Conservation (phyloP, 2,888 invertebrate species). For the Limnephilus auricula region DNA sequence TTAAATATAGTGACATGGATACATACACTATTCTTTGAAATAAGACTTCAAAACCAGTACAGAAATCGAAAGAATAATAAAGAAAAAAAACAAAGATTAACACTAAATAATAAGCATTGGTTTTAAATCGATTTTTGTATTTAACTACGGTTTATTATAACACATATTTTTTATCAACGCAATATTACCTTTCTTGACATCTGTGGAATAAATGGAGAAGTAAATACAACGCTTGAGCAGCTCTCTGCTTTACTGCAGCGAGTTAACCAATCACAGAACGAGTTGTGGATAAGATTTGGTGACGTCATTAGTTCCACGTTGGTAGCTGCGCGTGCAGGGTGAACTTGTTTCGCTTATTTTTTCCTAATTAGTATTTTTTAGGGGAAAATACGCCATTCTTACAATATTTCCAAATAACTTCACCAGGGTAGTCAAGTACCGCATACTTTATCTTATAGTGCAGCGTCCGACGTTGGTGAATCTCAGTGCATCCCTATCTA, state of each 20-base stretch:
- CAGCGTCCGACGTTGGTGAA: background rate
- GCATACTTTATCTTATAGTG: constrained; percentile 1
- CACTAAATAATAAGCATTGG: background rate
- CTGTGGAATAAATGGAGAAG: background rate
- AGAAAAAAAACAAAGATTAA: background rate
- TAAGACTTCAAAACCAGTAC: background rate
- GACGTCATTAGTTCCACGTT: constrained; percentile 84
- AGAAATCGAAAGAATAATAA: background rate
- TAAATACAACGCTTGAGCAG: background rate
- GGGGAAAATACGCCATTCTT: constrained; percentile 33
- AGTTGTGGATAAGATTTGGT: constrained; percentile 70
- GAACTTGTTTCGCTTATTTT: constrained; percentile 41
- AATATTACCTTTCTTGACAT: background rate
- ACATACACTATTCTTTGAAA: background rate
- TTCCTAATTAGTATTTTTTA: constrained; percentile 19
- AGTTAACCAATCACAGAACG: constrained; percentile 72
- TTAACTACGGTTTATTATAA: background rate
- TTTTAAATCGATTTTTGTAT: background rate
- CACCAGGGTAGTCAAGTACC: background rate
- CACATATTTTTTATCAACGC: no score
- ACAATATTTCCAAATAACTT: background rate
- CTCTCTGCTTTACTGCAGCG: constrained; percentile 21
- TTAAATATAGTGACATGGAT: background rate
- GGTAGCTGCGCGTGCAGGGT: constrained; percentile 73
- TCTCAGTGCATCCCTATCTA: constrained; percentile 21